Base-by-base conservation (phyloP, 37 sponge, comb jelly and placozoan genomes). In the Petrosia ficiformis region DNA sequence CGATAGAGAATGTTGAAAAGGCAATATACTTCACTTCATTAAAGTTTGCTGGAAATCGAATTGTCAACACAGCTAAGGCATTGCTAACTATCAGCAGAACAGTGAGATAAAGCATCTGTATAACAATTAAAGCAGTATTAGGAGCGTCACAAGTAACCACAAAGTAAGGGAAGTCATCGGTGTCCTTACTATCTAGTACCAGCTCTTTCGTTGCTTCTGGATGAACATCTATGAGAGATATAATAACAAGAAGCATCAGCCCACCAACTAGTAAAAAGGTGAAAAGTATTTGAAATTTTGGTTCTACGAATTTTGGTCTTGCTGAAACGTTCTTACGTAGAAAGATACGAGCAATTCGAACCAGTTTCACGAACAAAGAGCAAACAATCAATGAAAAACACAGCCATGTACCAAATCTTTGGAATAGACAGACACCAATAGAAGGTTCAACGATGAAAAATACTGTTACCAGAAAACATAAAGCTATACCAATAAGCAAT, bases 261-360 rank as follows among this genome's bases (percentile, higher is more conserved):
- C 63, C 58, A 43, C 42, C 77, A 25, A 81, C 87, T 10, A 81
- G 39, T 4, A 63, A 5, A 2, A 80, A 52, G 2, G 87, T 81
- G 73, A 87, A 87, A n/a, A 71, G 19, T 22, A 87, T 57, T 67
- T 81, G 82, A 57, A 65, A 75, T 28, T 61, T 40, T 24, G 77
- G 77, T 4, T 70, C 63, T 19, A 70, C 68, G 60, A 81, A 87
- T 6, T 67, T 42, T 5, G 63, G 63, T 61, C 63, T 11, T n/a
- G 28, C 26, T 61, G 28, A 6, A n/a, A 26, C 28, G 14, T 61
- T 33, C 28, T 67, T 44, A 25, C 42, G 57, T 31, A 29, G 54
- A 56, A 94, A 94, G 1, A 94, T 85, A 14, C 95, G 68, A 14
- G 88, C 80, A 3, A 94, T 86, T 25, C 95, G 84, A 1, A 86